These are phyloP conservation scores for Margaritifera margaritifera DNA, from an alignment of 2,888 invertebrate genomes.

Conservation along the genomic window DNA sequence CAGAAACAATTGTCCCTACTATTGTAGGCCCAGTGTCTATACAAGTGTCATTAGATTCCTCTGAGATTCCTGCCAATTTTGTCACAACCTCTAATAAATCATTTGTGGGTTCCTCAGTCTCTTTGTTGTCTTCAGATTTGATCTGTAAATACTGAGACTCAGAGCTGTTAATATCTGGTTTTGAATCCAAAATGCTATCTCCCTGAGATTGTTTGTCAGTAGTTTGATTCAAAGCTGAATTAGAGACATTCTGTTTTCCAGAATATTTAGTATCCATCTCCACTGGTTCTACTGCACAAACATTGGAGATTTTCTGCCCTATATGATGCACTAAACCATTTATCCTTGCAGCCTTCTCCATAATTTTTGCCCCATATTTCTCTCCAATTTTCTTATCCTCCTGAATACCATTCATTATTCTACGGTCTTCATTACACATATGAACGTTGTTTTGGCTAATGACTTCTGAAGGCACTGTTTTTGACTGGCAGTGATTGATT, in stretches of 20 bases:
- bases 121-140: too few relatives aligned
- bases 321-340: constrained; percentile 59
- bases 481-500: too few relatives aligned
- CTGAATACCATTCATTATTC: constrained; percentile 35
- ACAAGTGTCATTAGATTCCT: too few relatives aligned
- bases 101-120: too few relatives aligned
- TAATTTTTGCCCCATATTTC: constrained; percentile 15
- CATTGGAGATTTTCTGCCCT: constrained; percentile 21
- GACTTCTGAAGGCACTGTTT: too few relatives aligned
- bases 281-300: constrained; percentile 11
- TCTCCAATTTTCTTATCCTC: constrained; percentile 21
- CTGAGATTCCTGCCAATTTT: too few relatives aligned
- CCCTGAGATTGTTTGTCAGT: constrained; percentile 35
- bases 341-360: constrained; percentile 44
- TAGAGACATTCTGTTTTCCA: constrained; percentile 14
- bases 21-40: too few relatives aligned
- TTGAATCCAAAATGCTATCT: too few relatives aligned
- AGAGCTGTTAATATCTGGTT: too few relatives aligned
- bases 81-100: too few relatives aligned
- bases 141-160: too few relatives aligned
- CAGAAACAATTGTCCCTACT: too few relatives aligned
- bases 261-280: constrained; percentile 8
- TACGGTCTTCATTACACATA: constrained; percentile 21
- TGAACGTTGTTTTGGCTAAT: not conserved
- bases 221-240: constrained; percentile 15